Conservation (phyloP, 2,797 vertebrate genomes). For the Aldrovandia affinis region DNA sequence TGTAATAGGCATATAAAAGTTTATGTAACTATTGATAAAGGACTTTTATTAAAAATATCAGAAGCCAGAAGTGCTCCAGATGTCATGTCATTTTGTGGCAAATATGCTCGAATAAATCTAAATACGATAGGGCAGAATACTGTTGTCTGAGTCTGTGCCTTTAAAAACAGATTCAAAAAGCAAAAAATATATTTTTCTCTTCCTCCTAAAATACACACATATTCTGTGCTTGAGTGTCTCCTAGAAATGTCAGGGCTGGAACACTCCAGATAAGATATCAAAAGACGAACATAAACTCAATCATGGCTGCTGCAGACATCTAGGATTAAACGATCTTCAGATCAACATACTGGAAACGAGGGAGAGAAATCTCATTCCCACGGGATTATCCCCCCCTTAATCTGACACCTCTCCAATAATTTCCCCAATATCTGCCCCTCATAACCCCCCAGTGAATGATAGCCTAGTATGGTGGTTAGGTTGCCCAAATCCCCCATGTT, state of each 20-base stretch:
- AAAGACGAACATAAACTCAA: conserved; percentile 10
- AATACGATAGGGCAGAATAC: background rate
- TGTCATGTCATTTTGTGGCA: too few species aligned
- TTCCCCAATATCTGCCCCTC: background rate
- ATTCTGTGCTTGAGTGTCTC: conserved; percentile 5
- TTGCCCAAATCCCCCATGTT: conserved; percentile 6
- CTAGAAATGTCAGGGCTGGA: background rate
- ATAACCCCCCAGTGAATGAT: background rate
- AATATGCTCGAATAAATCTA: too few species aligned
- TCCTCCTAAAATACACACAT: background rate
- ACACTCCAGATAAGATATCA: conserved; percentile 28
- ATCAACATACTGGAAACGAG: background rate
- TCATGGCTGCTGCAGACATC: background rate
- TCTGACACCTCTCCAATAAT: background rate
- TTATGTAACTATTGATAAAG: too few species aligned
- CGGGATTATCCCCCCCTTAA: background rate
- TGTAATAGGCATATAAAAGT: too few species aligned
- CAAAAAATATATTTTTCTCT: background rate
- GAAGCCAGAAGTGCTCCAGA: too few species aligned
- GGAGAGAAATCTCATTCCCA: conserved; percentile 13
- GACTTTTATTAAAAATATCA: too few species aligned
- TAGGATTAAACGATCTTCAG: conserved; percentile 25
- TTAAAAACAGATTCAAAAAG: background rate
- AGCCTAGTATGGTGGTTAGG: background rate
- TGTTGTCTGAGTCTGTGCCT: background rate